Base-by-base conservation (phyloP, 2,113 vertebrate genomes). In the Pedetes capensis region DNA sequence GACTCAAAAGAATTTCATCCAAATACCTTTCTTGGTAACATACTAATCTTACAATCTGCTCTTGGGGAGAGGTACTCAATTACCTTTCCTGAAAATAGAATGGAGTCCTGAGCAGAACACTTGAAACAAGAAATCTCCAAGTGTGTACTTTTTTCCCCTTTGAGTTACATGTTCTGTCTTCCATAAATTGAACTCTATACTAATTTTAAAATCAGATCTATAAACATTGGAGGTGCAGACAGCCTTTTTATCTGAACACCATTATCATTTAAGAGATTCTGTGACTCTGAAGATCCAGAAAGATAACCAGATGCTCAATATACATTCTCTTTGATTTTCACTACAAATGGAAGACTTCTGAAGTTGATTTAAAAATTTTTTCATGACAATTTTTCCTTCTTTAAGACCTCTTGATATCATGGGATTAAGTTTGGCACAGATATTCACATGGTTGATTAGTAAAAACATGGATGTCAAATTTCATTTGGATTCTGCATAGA, bases 1-100 rank as follows among this genome's bases (percentile, higher is more conserved):
- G 22, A 12, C 59, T 94, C 51, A 72, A 90, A 89, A 64, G 32
- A 64, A 27, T 66, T 88, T 57, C 89, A 71, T 89, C 78, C 6
- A 87, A 25, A 64, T 95, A 76, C 34, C 5, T 49, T 53, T 63
- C 25, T 69, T 49, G 7, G 18, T 57, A 63, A 13, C 16, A 72
- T 87, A 57, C 51, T 49, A 78, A 87, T 25, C 44, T 74, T 88
- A 76, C 14, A 87, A 10, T 63, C 9, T 76, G 44, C n/a, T 86
- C 12, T 83, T 17, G 47, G 25, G 10, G 37, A 69, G 10, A 74
- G 12, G 4, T 8, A 0, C 72, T 83, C 39, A 29, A 49, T 93
- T 82, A 71, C 22, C 20, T 90, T 94, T 84, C 71, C 78, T 96
- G 81, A 39, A 92, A 95, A 87, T 9, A 84, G 53, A 51, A 78